Base-by-base conservation (phyloP, 2,113 vertebrate species). In the Forbesichthys agassizii region DNA sequence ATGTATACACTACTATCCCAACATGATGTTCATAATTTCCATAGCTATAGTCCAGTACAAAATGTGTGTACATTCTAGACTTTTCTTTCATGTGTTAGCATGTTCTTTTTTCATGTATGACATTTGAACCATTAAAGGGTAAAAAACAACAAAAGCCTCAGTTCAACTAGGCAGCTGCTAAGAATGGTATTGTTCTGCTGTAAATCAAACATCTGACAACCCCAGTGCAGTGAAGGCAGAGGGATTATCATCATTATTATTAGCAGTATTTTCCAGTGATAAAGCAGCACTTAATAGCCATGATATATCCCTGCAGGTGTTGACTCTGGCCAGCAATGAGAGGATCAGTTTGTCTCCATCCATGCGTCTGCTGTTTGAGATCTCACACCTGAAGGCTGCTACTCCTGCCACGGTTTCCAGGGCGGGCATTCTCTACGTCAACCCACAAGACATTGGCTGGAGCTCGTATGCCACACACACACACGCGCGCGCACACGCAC, bases 331-430 rank as follows among this genome's bases (percentile, higher is more conserved):
- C 69, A 95, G 88, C 68, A 94, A 94, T 11, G 85, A 93, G 82
- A 86, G 87, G 47, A 88, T 94, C 61, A 93, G 88, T 51, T 71
- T 93, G 62, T 91, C 88, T 0, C 61, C 92, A 33, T 89, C 87
- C 62, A 92, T 93, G 86, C 84, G 93, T 52, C 78, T 94, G 4
- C 82, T 95, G 36, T 95, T 92, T 88, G 90, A 95, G 86, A 93
- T 92, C 61, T 92, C 82, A 9, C 82, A 89, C 75, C 90, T 95
- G 48, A 90, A 85, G 65, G 90, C 90, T 49, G 90, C 75, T 2
- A 92, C 89, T 62, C 93, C 91, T 42, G 88, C 91, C 14, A 94
- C 89, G 9, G 85, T 93, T 33, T 94, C 91, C 64, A 90, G 92
- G 84, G 87, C 88, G n/a, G 89, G 91, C 5, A 92, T 90, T 62